Base-by-base conservation (phyloP, 1,140 invertebrate species). In the Harpegnathos saltator region DNA sequence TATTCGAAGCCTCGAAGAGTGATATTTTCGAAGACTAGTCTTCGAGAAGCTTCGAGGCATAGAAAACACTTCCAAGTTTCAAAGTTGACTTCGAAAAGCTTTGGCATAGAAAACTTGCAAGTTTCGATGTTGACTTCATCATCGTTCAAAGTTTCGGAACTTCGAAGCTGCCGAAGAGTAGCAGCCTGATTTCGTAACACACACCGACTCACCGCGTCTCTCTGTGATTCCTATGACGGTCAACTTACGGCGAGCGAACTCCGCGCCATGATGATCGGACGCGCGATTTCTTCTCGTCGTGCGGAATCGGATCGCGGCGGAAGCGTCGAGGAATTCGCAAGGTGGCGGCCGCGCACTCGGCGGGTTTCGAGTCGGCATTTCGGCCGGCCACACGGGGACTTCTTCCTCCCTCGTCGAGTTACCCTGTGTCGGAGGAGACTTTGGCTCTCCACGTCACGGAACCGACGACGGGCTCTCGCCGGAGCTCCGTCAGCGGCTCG, bases 361-460 rank as follows among this genome's bases (percentile, higher is more conserved):
- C 38, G 65, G 91, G 89, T 86, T 90, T 89, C 90, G 48, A 72
- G 24, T 62, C 73, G 78, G 84, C 86, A 91, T 91, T 88, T 91
- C 68, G 72, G 61, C 48, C 72, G 68, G 69, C 69, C 15, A 22
- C 61, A 22, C 61, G 22, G 26, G 44, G 90, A 87, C 83, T 90
- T 69, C 75, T 69, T 90, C 86, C 69, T 90, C 86, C 69, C 81
- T 83, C 85, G 85, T 91, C 80, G 56, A 44, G 72, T 92, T 92
- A 90, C 90, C 44, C n/a, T n/a, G 48, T 63, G 74, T 86, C 62
- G 56, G 66, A 17, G 59, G 38, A 72, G 54, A 71, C 7, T 24
- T 24, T 11, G 15, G 54, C 48, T 11, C 29, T 52, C 78, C 29
- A 62, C 65, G 72, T 66, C 50, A 59, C 56, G 9, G 38, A n/a